Percentiles rank a stretch among this genome's conserved stretches.
phyloP scores from a whole-genome alignment of 2,113 vertebrate genomes.

The Myxocyprinus asiaticus region DNA sequence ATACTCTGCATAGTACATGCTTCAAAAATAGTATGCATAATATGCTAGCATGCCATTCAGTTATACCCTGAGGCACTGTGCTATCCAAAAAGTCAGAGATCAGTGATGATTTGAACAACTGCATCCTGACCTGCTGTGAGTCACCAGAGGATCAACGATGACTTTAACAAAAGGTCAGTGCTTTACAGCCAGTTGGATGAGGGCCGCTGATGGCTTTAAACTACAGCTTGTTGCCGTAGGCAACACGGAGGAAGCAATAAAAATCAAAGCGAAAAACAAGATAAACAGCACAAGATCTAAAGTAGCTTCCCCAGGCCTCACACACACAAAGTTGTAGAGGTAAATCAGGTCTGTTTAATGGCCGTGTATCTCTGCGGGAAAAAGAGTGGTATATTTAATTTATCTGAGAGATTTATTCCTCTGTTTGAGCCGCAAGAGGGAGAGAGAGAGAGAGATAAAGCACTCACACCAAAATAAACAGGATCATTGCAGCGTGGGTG shows the following conservation, averaged over 20 bases:
- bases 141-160: background rate
- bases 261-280: constrained; percentile 16
- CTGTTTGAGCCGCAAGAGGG: background rate
- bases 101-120: background rate
- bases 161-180: constrained; percentile 8
- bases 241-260: constrained; percentile 9
- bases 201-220: constrained; percentile 1
- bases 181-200: background rate
- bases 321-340: background rate
- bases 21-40: too few relatives aligned
- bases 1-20: too few relatives aligned
- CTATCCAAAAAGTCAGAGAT: background rate
- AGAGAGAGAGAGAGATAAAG: background rate
- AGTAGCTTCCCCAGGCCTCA: background rate
- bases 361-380: background rate
- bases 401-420: constrained; percentile 20
- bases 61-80: too few relatives aligned
- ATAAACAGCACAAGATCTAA: constrained; percentile 23
- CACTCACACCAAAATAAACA: background rate
- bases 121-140: background rate
- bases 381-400: constrained; percentile 29
- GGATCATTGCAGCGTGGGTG: background rate
- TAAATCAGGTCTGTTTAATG: constrained; percentile 39
- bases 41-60: too few relatives aligned
- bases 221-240: constrained; percentile 16